These are phyloP conservation scores for Hydrolagus colliei DNA, from an alignment of 2,797 vertebrate species.

Conservation along the genomic window DNA sequence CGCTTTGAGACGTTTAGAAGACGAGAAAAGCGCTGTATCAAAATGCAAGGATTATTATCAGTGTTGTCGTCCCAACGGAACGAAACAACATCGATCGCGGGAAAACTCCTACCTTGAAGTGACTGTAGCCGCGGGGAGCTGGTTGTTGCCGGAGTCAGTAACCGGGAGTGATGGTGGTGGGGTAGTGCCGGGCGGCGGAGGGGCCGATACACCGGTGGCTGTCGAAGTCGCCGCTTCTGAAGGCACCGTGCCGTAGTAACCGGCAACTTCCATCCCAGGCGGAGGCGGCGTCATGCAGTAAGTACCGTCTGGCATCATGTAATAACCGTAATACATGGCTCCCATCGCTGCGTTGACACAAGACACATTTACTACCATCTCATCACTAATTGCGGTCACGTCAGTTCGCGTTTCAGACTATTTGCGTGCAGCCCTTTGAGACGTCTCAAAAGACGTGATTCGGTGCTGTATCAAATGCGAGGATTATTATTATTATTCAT, in stretches of 20 bases:
- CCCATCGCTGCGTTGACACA: slow-evolving; percentile 56
- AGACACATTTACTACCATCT: background rate
- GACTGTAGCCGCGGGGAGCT: slow-evolving; percentile 44
- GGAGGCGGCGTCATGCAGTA: slow-evolving; percentile 88
- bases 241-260: slow-evolving; percentile 73
- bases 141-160: slow-evolving; percentile 40
- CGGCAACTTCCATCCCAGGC: slow-evolving; percentile 74
- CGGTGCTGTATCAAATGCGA: too few species aligned
- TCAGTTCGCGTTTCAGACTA: background rate
- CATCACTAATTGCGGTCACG: background rate
- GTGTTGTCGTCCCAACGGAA: too few species aligned
- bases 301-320: slow-evolving; percentile 88
- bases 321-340: slow-evolving; percentile 94
- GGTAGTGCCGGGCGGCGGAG: slow-evolving; percentile 65
- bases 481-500: too few species aligned
- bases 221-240: slow-evolving; percentile 60
- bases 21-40: too few species aligned
- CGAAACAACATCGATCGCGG: too few species aligned
- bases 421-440: too few species aligned
- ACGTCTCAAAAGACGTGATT: too few species aligned
- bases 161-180: slow-evolving; percentile 56
- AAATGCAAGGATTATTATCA: too few species aligned
- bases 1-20: too few species aligned
- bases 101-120: slow-evolving; percentile 27
- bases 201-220: slow-evolving; percentile 48